phyloP scores from a whole-genome alignment of 2,888 invertebrate genomes.

The Apamea anceps region DNA sequence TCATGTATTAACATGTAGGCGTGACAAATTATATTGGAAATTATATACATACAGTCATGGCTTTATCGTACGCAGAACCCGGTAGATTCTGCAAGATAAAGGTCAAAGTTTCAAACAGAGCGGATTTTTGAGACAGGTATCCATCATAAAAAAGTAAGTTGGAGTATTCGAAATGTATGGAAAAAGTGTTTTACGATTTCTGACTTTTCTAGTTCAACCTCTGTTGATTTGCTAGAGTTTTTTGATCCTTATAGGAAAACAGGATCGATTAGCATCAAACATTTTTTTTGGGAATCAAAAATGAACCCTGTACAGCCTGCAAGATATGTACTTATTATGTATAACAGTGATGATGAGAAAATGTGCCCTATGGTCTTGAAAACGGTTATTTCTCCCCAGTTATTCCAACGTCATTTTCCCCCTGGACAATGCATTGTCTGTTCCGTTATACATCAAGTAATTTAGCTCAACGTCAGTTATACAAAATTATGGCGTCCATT shows the following conservation, averaged over 20 bases:
- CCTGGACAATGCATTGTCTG: slow-evolving; percentile 7
- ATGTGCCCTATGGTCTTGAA: background rate
- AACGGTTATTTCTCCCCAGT: background rate
- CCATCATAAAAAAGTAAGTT: background rate
- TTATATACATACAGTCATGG: too few species aligned
- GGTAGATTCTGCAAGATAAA: background rate
- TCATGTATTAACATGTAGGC: slow-evolving; percentile 8
- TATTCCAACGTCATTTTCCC: background rate
- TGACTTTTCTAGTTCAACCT: background rate
- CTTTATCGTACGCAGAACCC: background rate
- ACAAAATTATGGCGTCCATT: slow-evolving; percentile 64
- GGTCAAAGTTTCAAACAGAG: background rate
- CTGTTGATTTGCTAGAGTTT: background rate
- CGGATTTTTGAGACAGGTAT: background rate
- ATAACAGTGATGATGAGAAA: background rate
- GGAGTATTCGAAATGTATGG: background rate
- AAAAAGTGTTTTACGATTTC: background rate
- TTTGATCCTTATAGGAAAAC: background rate
- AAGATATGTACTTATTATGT: background rate
- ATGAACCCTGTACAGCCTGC: background rate
- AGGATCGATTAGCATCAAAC: background rate
- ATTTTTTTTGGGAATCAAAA: background rate
- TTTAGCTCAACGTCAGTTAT: slow-evolving; percentile 49
- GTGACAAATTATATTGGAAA: slow-evolving; percentile 10
- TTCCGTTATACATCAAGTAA: slow-evolving; percentile 37